Percentiles rank a stretch among this genome's conserved stretches.
Conservation (phyloP, 1,140 invertebrate genomes). For the Babylonia areolata region DNA sequence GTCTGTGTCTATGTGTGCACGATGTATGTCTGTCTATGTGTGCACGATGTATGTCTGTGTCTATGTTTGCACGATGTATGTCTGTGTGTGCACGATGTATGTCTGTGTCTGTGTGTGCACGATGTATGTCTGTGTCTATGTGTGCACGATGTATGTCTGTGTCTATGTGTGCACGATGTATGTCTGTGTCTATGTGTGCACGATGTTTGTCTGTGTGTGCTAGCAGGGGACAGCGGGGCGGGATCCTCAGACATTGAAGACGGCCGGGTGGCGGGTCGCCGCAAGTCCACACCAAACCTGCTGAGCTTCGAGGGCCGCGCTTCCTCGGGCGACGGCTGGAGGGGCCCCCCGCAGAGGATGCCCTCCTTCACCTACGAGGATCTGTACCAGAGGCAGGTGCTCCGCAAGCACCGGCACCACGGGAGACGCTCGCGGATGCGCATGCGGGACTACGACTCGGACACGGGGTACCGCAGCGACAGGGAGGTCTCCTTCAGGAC, state of each 20-base stretch:
- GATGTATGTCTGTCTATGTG: no score
- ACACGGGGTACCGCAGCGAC: slow-evolving; percentile 74
- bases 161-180: no score
- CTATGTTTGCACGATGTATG: no score
- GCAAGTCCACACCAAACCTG: slow-evolving; percentile 46
- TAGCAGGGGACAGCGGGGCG: no score
- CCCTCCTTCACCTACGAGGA: slow-evolving; percentile 52
- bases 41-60: no score
- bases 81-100: no score
- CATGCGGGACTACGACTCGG: slow-evolving; percentile 71
- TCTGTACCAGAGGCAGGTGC: slow-evolving; percentile 47
- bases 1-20: no score
- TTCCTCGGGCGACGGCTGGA: not conserved
- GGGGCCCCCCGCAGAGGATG: slow-evolving; percentile 11
- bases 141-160: no score
- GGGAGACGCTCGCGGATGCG: slow-evolving; percentile 48
- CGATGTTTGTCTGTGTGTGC: no score
- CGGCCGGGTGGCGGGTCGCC: not conserved
- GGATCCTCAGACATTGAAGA: not conserved
- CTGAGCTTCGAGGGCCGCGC: not conserved
- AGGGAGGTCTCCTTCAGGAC: slow-evolving; percentile 55
- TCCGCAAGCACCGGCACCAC: slow-evolving; percentile 40
- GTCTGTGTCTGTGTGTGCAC: no score
- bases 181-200: no score
- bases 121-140: no score